Percentiles rank a stretch among this genome's conserved stretches.
These are phyloP conservation scores for Heliconius congener DNA, from an alignment of 1,140 invertebrate species.

Conservation along the genomic window DNA sequence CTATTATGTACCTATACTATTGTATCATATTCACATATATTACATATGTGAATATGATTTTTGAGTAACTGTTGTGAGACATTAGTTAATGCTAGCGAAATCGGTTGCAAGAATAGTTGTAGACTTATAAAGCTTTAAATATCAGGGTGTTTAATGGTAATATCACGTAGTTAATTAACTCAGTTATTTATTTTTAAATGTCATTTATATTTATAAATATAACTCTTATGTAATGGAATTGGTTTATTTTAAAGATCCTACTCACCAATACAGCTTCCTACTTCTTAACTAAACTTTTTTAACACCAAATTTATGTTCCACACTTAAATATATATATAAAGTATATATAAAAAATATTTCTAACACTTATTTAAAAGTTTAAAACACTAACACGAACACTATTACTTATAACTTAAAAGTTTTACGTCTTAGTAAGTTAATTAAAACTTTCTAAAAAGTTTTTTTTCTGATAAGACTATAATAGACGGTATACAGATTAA, in stretches of 20 bases:
- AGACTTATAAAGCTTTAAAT: too few relatives aligned
- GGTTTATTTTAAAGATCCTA: not conserved
- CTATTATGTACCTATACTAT: too few relatives aligned
- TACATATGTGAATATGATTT: not conserved
- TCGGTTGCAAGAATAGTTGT: too few relatives aligned
- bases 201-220: too few relatives aligned
- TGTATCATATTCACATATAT: not conserved
- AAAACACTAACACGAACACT: conserved; percentile 5
- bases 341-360: not conserved
- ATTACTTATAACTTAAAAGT: not conserved
- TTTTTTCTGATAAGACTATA: not conserved
- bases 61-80: not conserved
- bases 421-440: not conserved
- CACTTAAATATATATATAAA: not conserved
- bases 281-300: not conserved
- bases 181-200: too few relatives aligned
- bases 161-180: too few relatives aligned
- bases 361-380: conserved; percentile 16
- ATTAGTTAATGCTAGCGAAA: too few relatives aligned
- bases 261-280: not conserved
- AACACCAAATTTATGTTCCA: not conserved
- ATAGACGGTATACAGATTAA: not conserved
- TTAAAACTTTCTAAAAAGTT: not conserved
- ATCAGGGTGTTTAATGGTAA: too few relatives aligned
- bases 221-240: not conserved